These are phyloP conservation scores for Notothenia rossii DNA, from an alignment of 2,113 vertebrate species.

Conservation along the genomic window DNA sequence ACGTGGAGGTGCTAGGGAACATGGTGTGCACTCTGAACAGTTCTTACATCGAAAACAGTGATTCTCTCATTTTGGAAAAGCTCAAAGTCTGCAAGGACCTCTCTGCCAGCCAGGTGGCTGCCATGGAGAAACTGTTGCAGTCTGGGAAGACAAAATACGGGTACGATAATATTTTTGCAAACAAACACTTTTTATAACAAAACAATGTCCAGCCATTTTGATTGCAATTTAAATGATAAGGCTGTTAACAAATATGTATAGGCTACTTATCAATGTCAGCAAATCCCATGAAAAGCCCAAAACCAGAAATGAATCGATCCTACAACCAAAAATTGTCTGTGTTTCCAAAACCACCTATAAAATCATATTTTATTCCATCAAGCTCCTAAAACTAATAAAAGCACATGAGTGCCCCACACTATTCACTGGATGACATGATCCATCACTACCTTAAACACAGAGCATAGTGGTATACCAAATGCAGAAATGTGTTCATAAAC, in stretches of 20 bases:
- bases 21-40: conserved; percentile 75
- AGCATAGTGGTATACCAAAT: too few relatives aligned
- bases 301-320: background rate
- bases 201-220: background rate
- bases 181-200: too few relatives aligned
- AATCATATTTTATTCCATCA: background rate
- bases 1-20: conserved; percentile 73
- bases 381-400: background rate
- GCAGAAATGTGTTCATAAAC: too few relatives aligned
- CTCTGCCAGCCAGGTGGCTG: conserved; percentile 65
- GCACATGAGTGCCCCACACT: background rate
- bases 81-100: conserved; percentile 73
- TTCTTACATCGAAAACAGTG: conserved; percentile 68
- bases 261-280: background rate
- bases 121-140: conserved; percentile 63
- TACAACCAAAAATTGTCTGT: background rate
- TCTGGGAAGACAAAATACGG: conserved; percentile 70
- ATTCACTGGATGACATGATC: background rate
- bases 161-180: conserved; percentile 18
- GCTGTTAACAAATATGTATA: background rate
- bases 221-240: background rate
- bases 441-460: background rate
- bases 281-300: background rate
- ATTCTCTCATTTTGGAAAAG: conserved; percentile 77
- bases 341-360: background rate